phyloP scores from a whole-genome alignment of 2,113 vertebrate species.

The Heloderma charlesbogerti region DNA sequence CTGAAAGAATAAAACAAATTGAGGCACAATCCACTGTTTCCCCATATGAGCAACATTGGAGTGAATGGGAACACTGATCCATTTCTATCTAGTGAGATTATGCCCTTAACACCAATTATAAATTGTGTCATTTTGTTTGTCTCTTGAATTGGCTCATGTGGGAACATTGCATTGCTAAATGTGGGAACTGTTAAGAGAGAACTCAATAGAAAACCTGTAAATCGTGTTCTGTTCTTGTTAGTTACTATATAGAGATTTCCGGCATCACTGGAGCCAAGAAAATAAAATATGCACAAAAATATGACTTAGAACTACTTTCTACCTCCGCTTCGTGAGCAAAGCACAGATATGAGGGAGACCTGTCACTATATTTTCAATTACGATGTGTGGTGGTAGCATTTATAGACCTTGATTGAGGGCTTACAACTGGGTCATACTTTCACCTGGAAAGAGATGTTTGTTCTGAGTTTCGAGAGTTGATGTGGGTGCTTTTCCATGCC shows the following conservation, averaged over 20 bases:
- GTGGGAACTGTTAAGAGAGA: not conserved
- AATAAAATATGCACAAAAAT: not conserved
- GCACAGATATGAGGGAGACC: not conserved
- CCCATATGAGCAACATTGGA: not conserved
- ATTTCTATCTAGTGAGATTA: not conserved
- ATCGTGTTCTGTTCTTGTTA: not conserved
- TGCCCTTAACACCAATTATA: not conserved
- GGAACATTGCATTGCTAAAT: not conserved
- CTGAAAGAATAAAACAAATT: not conserved
- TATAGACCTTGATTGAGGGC: not conserved
- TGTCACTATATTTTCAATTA: not conserved
- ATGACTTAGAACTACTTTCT: not conserved
- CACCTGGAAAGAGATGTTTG: no score
- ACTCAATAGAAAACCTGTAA: not conserved
- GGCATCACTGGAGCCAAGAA: not conserved
- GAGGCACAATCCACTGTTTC: not conserved
- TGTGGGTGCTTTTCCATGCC: no score
- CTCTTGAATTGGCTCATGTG: not conserved
- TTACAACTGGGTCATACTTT: not conserved
- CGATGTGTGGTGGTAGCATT: not conserved
- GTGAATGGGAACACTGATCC: not conserved
- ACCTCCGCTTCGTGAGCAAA: not conserved
- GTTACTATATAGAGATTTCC: conserved; percentile 2
- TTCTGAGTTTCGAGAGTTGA: no score
- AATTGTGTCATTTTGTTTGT: not conserved